Base-by-base conservation (phyloP, 2,797 vertebrate species). In the Fistularia tabacaria region DNA sequence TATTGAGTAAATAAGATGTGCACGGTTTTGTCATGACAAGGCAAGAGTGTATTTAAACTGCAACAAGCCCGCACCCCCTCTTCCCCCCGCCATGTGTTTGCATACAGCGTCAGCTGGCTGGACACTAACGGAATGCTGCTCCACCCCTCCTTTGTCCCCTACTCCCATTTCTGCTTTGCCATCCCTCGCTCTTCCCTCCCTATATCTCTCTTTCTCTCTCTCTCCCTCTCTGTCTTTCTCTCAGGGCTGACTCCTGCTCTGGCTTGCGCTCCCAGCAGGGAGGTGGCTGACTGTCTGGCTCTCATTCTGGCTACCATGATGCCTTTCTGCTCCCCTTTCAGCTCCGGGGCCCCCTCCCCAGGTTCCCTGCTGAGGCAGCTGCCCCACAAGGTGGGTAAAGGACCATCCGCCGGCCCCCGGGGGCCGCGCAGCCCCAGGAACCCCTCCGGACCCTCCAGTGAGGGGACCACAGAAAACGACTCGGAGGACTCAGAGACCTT, bases 301-400 rank as follows among this genome's bases (percentile, higher is more conserved):
- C 95, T 98, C 91, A 96, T 98, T 94, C 91, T 98, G 95, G 95
- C 94, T 92, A 91, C 97, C 94, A 98, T 98, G 96, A 97, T 95
- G 93, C 94, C 94, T 95, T 95, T 97, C 87, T 92, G 88, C 91
- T 96, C 94, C 93, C 94, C 95, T 93, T 94, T 93, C 94, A 95
- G 92, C 89, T 93, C 94, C 83, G 87, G 93, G 89, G 92, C 91
- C 68, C 87, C 94, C 77, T 93, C 93, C 89, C 94, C 94, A 92
- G 92, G 92, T 83, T 82, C 91, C 92, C 90, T 93, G 87, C 87
- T 95, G 86, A 92, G 88, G 77, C 81, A 81, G 50, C 69, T 86
- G 46, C 87, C 88, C 69, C 70, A 56, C 60, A 75, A 73, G 65
- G 81, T 67, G 57, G 62, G 54, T 13, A 87, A 87, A 70, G 77